phyloP scores from a whole-genome alignment of 2,888 invertebrate species.

The Rhagium mordax region DNA sequence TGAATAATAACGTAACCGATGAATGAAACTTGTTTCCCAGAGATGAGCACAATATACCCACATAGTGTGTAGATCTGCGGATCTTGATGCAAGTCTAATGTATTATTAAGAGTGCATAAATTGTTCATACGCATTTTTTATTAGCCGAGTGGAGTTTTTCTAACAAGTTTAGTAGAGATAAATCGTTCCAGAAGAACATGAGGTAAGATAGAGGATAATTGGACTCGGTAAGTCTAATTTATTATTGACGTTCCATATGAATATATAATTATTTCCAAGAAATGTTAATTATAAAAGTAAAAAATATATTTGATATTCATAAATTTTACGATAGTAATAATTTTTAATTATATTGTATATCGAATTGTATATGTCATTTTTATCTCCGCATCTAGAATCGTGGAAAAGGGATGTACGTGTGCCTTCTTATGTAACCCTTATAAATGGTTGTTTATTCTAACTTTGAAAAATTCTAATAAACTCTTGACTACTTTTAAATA shows the following conservation, averaged over 20 bases:
- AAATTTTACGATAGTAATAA: not conserved
- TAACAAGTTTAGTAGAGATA: not conserved
- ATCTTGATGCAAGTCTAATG: not conserved
- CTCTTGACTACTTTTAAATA: not conserved
- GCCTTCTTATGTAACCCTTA: not conserved
- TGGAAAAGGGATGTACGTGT: not conserved
- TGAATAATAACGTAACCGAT: not conserved
- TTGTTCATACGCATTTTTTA: not conserved
- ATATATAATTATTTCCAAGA: not conserved
- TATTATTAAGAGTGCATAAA: not conserved
- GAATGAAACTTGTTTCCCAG: not conserved
- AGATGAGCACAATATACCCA: not conserved
- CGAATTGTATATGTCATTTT: not conserved
- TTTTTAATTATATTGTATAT: not conserved
- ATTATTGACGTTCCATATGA: not conserved
- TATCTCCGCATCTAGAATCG: not conserved
- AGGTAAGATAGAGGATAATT: not conserved
- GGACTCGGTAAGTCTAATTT: not conserved
- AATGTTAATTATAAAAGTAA: not conserved
- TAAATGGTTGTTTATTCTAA: not conserved
- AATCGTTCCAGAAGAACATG: not conserved
- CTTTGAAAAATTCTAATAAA: not conserved
- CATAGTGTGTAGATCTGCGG: not conserved
- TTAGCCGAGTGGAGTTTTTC: not conserved
- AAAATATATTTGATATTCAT: not conserved